Evolutionary conservation across 92 coral and sea anemone species (phyloP).

Genomic region (Zoanthus gigantus): DNA sequence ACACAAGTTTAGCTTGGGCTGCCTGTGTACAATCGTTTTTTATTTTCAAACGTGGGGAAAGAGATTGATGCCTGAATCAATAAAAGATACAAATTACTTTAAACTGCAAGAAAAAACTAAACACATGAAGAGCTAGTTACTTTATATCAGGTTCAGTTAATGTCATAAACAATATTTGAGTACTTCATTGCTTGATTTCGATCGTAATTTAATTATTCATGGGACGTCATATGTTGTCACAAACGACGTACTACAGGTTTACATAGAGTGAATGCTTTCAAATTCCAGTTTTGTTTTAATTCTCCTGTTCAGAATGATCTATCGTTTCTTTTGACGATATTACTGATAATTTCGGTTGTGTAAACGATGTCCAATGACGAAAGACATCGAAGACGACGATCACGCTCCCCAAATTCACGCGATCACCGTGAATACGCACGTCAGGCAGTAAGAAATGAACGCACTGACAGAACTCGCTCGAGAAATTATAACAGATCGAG

Average conservation of each 20-base stretch:
- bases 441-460: slow-evolving; percentile 38
- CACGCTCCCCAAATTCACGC: slow-evolving; percentile 31
- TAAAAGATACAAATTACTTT: no score
- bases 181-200: neutral
- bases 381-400: slow-evolving; percentile 28
- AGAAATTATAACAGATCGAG: slow-evolving; percentile 40
- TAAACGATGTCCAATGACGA: slow-evolving; percentile 22
- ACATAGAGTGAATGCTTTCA: neutral
- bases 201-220: neutral
- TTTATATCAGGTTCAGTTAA: no score
- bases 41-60: no score
- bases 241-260: neutral
- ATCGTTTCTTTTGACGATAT: neutral
- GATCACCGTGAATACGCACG: neutral
- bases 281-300: neutral
- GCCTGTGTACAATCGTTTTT: no score
- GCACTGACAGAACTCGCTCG: slow-evolving; percentile 36
- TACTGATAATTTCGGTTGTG: neutral
- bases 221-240: neutral
- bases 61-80: no score
- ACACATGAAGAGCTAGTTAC: no score
- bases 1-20: no score
- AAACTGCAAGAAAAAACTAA: no score
- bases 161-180: no score
- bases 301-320: neutral